Evolutionary conservation across 2,113 vertebrate genomes (phyloP).

Genomic region (Genyomyrus donnyi): DNA sequence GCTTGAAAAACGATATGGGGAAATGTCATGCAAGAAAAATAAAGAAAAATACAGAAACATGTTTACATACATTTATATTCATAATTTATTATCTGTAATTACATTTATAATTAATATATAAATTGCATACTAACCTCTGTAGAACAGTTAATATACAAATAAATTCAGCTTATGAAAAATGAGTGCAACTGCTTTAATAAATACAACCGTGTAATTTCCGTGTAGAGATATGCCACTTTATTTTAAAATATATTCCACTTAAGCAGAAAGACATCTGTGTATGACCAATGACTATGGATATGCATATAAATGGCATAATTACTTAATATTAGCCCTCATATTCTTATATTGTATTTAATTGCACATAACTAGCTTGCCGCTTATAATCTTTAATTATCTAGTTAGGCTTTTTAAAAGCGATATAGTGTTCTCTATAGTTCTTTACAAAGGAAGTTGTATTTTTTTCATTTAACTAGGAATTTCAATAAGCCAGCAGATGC

Average conservation of each 20-base stretch:
- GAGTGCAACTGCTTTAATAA: background rate
- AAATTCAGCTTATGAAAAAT: background rate
- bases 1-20: background rate
- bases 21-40: background rate
- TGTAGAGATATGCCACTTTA: background rate
- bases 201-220: background rate
- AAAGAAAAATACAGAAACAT: background rate
- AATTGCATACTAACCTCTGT: background rate
- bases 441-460: background rate
- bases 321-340: background rate
- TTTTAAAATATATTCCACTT: background rate
- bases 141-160: background rate
- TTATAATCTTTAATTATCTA: background rate
- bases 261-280: background rate
- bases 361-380: background rate
- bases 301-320: background rate
- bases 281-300: background rate
- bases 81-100: background rate
- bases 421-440: background rate
- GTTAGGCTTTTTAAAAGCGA: background rate
- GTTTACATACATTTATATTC: background rate
- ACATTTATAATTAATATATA: constrained; percentile 1
- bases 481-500: background rate
- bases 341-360: background rate
- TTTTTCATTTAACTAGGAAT: background rate